Evolutionary conservation across 2,113 vertebrate genomes (phyloP), one percentile per base, ranked within the genome.

Genomic region (Zeus faber): DNA sequence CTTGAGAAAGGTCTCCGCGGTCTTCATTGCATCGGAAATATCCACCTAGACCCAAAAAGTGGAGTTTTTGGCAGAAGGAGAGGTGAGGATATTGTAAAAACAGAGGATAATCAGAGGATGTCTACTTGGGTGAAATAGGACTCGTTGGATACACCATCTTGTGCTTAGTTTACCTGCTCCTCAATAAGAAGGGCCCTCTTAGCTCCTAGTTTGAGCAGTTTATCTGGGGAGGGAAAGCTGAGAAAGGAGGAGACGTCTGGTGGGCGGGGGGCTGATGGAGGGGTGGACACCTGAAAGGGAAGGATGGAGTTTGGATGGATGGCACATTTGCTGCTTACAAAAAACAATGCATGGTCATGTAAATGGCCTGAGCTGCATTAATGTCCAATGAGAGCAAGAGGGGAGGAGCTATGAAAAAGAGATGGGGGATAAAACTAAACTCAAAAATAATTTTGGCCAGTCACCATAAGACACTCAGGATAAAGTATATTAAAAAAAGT

Each of bases 181-280:
- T 93, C 88, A 56, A 98, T 91, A 29, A 98, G 86, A 31, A 77
- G 2, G 0, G 92, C 89, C 35, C 93, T 92, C 79, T 91, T 92
- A 14, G 91, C 84, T 0, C 95, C 97, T 0, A 98, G 88, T 18
- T 89, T 91, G 44, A 98, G 87, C 50, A 99, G 88, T 67, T 98
- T 98, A 67, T 98, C 95, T 0, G 97, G 92, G 0, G 97, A 98
- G 0, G 97, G 96, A 57, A 95, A 97, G 62, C 89, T 91, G 70
- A 99, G 92, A 79, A 99, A 98, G 0, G 91, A 90, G 25, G 91
- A 85, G 58, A 94, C 79, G 0, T 97, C 95, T 31, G 91, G 82
- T 5, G 93, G 89, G 29, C 89, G 85, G 0, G 79, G 78, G 0
- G 86, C 82, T 21, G 87, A 76, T 33, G 79, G 62, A 0, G 93